Base-by-base conservation (phyloP, 2,113 vertebrate genomes). In the Calyptommatus sinebrachiatus region DNA sequence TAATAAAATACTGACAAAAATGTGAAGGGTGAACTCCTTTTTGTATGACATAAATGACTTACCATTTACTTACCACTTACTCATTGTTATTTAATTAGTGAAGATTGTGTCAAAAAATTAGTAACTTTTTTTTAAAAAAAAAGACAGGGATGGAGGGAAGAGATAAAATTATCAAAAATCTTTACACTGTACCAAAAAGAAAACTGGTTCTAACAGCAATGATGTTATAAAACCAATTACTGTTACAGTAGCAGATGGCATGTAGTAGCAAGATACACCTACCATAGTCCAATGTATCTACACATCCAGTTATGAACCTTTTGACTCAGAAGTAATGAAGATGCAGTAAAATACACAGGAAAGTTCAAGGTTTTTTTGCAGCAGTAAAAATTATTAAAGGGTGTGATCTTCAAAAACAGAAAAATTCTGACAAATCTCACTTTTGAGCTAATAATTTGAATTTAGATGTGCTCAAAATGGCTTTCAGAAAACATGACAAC, bases 291-390 rank as follows among this genome's bases (percentile, higher is more conserved):
- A 85, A n/a, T 28, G 60, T 1, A 67, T 41, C 50, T 14, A 21
- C 79, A 86, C 53, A 85, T 85, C 45, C 77, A 76, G 77, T 16
- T 76, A 10, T 81, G 35, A 45, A 35, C 7, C 0, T 10, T 85
- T 87, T 71, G 10, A 14, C 50, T 69, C 48, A 35, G 67, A n/a
- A 73, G 20, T 79, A 87, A 77, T 84, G 46, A 79, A 83, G 22
- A 4, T 74, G 11, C 35, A 75, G 60, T 75, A 46, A 35, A 76
- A 63, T 61, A 80, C 63, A 83, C 79, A 83, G 26, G 31, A 80
- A 82, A 88, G 75, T 75, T 85, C 1, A 29, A 86, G 63, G 45
- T 35, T 2, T 83, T 83, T 86, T 85, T 73, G 45, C 4, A 74
- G 31, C 22, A 68, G 79, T 3, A 45, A 89, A 79, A 79, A 31